Conservation (phyloP, 1,140 invertebrate genomes). For the Scaptodrosophila lebanonensis region DNA sequence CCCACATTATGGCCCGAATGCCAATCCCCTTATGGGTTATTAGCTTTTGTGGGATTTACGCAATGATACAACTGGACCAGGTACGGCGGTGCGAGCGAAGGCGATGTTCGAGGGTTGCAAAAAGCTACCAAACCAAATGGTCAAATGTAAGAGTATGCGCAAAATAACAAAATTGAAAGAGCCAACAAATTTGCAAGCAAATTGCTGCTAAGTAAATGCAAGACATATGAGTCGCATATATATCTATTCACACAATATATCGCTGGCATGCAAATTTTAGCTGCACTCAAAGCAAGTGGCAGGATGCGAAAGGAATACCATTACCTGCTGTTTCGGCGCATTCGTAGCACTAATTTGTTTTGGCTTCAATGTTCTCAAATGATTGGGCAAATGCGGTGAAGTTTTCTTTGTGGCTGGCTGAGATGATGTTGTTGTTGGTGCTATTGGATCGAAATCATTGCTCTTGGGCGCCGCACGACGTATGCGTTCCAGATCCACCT, state of each 20-base stretch:
- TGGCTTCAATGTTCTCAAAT: conserved; percentile 82
- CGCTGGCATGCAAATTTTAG: conserved; percentile 52
- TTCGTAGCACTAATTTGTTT: conserved; percentile 76
- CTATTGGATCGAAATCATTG: background rate
- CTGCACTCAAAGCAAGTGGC: conserved; percentile 4
- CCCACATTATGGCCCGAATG: conserved; percentile 64
- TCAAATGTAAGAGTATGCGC: background rate
- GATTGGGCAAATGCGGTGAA: conserved; percentile 79
- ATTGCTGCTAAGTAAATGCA: conserved; percentile 74
- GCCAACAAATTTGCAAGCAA: conserved; percentile 56
- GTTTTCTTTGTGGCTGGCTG: conserved; percentile 21
- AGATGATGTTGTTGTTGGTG: conserved; percentile 1
- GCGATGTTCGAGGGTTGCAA: background rate
- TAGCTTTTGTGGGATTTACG: conserved; percentile 58
- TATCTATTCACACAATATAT: too few relatives aligned
- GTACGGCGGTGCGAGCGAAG: background rate
- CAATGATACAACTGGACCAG: background rate
- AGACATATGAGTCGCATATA: conserved; percentile 16
- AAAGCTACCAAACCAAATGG: background rate
- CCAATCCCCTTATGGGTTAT: conserved; percentile 76
- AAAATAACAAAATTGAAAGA: conserved; percentile 9
- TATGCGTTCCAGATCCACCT: conserved; percentile 86
- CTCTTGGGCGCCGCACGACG: conserved; percentile 77
- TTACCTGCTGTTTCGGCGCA: conserved; percentile 74
- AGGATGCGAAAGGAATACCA: too few relatives aligned